These are phyloP conservation scores for Drosophila affinis DNA, from an alignment of 2,888 invertebrate species.

Conservation along the genomic window DNA sequence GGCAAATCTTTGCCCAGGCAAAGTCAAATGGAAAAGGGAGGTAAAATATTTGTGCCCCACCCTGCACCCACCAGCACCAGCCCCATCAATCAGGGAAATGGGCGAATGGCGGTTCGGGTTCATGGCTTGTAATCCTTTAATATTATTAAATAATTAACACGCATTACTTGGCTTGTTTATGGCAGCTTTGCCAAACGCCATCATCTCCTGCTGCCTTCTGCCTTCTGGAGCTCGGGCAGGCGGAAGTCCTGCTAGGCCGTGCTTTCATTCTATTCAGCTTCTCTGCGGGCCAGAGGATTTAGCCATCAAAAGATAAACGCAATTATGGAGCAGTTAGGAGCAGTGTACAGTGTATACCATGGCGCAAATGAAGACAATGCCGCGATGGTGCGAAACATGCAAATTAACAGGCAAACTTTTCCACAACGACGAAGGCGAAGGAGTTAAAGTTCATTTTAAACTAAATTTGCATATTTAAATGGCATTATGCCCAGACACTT, in stretches of 20 bases:
- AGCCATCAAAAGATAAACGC: conserved; percentile 75
- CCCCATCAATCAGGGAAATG: conserved; percentile 44
- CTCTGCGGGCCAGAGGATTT: conserved; percentile 49
- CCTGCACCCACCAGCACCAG: conserved; percentile 6
- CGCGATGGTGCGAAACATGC: conserved; percentile 68
- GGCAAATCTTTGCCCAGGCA: conserved; percentile 22
- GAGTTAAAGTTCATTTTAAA: conserved; percentile 72
- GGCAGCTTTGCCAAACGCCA: conserved; percentile 34
- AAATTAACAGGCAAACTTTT: conserved; percentile 70
- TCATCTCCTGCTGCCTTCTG: conserved; percentile 7
- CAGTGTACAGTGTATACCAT: conserved; percentile 7
- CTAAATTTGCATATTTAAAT: conserved; percentile 77
- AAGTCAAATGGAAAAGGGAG: background rate
- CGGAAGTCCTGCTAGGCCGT: conserved; percentile 18
- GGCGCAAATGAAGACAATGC: conserved; percentile 61
- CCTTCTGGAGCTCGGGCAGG: conserved; percentile 1
- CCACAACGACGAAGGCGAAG: conserved; percentile 55
- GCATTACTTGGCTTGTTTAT: conserved; percentile 70
- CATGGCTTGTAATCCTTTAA: conserved; percentile 67
- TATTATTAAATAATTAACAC: conserved; percentile 77
- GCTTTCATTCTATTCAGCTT: background rate
- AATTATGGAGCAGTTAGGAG: conserved; percentile 66
- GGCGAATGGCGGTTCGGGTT: conserved; percentile 31
- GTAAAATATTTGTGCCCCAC: background rate
- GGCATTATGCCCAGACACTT: conserved; percentile 67